These are phyloP conservation scores for Orussus abietinus DNA, from an alignment of 1,140 invertebrate species.

Conservation along the genomic window DNA sequence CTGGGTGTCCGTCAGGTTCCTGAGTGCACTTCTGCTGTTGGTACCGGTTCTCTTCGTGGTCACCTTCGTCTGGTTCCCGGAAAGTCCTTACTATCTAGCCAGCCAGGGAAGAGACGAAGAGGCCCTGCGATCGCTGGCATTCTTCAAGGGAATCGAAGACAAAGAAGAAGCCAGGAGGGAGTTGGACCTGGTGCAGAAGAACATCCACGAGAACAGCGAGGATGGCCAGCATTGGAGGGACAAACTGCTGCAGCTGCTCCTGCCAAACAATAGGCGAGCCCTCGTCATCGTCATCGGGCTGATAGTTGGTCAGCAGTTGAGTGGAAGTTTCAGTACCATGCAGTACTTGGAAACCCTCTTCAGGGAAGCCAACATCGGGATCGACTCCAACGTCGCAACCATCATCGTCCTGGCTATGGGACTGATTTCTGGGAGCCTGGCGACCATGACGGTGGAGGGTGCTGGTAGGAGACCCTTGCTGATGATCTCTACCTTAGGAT, in stretches of 20 bases:
- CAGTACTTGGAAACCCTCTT: slow-evolving; percentile 74
- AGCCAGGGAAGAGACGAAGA: slow-evolving; percentile 57
- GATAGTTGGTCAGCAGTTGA: slow-evolving; percentile 73
- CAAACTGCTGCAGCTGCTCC: slow-evolving; percentile 22
- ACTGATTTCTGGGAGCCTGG: slow-evolving; percentile 60
- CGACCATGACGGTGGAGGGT: slow-evolving; percentile 66
- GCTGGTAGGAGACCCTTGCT: slow-evolving; percentile 68
- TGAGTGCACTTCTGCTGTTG: slow-evolving; percentile 54
- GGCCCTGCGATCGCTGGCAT: slow-evolving; percentile 60
- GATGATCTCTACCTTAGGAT: slow-evolving; percentile 59
- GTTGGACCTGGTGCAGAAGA: slow-evolving; percentile 58
- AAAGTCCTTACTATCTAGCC: slow-evolving; percentile 71
- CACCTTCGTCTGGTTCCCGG: slow-evolving; percentile 68
- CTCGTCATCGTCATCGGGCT: slow-evolving; percentile 65
- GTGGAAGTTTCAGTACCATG: slow-evolving; percentile 74
- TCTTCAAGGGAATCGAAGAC: slow-evolving; percentile 57
- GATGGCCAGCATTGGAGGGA: slow-evolving; percentile 34
- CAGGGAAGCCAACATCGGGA: slow-evolving; percentile 55
- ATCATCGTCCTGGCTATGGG: slow-evolving; percentile 71
- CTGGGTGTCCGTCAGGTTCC: slow-evolving; percentile 57
- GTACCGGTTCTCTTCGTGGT: slow-evolving; percentile 61
- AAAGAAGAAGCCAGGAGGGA: slow-evolving; percentile 57
- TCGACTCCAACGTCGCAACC: slow-evolving; percentile 56
- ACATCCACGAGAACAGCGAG: slow-evolving; percentile 57
- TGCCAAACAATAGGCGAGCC: slow-evolving; percentile 60